A percentile compares a stretch with the other conserved stretches of the same genome.
These are phyloP conservation scores for Aldrovandia affinis DNA, from an alignment of 2,797 vertebrate genomes.

Conservation along the genomic window DNA sequence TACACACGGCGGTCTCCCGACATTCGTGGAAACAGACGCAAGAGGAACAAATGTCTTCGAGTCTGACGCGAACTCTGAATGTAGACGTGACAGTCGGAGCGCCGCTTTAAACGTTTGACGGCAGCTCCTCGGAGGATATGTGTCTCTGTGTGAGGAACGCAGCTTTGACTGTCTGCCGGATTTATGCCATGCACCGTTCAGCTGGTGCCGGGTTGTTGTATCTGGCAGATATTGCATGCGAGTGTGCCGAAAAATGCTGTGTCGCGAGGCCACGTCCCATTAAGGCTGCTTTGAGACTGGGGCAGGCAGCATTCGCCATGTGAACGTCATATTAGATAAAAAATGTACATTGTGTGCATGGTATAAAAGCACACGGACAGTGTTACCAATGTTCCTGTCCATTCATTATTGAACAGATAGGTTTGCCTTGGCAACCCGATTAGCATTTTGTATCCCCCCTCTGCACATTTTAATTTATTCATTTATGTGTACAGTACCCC, in stretches of 20 bases:
- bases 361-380: neutral
- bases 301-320: neutral
- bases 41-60: neutral
- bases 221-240: neutral
- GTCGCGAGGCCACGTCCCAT: neutral
- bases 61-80: neutral
- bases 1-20: neutral
- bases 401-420: slow-evolving; percentile 5
- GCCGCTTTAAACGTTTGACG: neutral
- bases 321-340: neutral
- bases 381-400: neutral
- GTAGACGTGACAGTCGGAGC: neutral
- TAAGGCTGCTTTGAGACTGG: neutral
- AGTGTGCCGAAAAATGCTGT: neutral
- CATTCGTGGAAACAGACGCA: neutral
- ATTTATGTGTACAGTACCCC: slow-evolving; percentile 9
- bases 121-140: neutral
- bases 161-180: neutral
- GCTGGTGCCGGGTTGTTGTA: neutral
- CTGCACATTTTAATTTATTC: slow-evolving; percentile 17
- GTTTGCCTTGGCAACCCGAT: neutral
- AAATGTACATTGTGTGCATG: neutral
- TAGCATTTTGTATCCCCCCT: neutral
- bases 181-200: neutral
- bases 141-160: neutral